Percentiles rank a stretch among this genome's conserved stretches.
phyloP scores from a whole-genome alignment of 2,888 invertebrate genomes.

The Tryphoninae sp. region DNA sequence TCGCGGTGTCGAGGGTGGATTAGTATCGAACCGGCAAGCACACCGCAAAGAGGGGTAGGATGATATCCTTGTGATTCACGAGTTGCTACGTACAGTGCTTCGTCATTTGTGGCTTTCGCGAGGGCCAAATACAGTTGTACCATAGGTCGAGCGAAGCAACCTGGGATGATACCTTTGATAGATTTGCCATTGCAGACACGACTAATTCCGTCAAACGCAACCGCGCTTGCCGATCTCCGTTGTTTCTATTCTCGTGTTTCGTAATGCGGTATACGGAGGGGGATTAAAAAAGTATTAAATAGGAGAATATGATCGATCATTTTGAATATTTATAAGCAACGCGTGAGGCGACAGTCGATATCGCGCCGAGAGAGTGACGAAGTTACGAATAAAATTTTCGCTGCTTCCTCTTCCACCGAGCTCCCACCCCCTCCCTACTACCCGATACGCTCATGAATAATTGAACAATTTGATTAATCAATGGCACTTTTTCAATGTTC shows the following conservation, averaged over 20 bases:
- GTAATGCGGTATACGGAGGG: background rate
- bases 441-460: conserved; percentile 15
- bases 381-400: conserved; percentile 11
- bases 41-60: conserved; percentile 5
- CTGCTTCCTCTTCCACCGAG: background rate
- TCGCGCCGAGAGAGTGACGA: background rate
- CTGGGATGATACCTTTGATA: conserved; percentile 4
- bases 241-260: conserved; percentile 4
- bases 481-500: background rate
- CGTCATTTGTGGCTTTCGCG: background rate
- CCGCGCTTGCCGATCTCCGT: conserved; percentile 12
- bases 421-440: too few relatives aligned
- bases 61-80: conserved; percentile 31
- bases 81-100: background rate
- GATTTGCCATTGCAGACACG: conserved; percentile 13
- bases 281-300: background rate
- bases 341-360: background rate
- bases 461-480: conserved; percentile 39
- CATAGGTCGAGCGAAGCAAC: background rate
- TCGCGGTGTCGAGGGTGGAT: conserved; percentile 11
- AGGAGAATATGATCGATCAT: background rate
- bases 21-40: conserved; percentile 15
- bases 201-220: conserved; percentile 24
- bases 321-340: conserved; percentile 16
- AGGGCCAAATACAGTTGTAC: background rate